Evolutionary conservation across 2,888 invertebrate species (phyloP).

Genomic region (Scaptomyza tumidula): DNA sequence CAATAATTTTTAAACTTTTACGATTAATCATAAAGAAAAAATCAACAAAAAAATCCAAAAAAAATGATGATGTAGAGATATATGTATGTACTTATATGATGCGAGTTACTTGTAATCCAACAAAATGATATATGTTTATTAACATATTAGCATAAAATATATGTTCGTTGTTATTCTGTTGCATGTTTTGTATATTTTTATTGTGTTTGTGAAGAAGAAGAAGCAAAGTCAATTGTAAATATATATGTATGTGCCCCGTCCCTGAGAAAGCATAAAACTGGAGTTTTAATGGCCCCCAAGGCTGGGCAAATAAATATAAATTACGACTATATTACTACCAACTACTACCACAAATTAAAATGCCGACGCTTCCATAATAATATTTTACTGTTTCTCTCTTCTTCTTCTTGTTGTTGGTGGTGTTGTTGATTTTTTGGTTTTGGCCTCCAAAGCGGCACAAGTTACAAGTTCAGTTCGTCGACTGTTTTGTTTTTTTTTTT

Average conservation of each 20-base stretch:
- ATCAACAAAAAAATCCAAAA: slow-evolving; percentile 10
- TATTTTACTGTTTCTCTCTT: slow-evolving; percentile 18
- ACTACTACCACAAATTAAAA: slow-evolving; percentile 67
- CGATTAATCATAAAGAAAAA: slow-evolving; percentile 36
- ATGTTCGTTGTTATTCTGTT: slow-evolving; percentile 22
- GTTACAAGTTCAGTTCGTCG: slow-evolving; percentile 48
- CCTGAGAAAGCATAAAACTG: slow-evolving; percentile 64
- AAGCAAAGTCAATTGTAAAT: slow-evolving; percentile 69
- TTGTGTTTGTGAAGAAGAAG: slow-evolving; percentile 24
- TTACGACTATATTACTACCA: slow-evolving; percentile 62
- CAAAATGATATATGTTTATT: slow-evolving; percentile 5
- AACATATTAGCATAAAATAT: slow-evolving; percentile 4
- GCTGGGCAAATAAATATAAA: slow-evolving; percentile 71
- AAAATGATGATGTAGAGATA: slow-evolving; percentile 2
- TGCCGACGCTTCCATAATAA: slow-evolving; percentile 43
- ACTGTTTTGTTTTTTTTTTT: too few relatives aligned
- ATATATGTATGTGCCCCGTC: slow-evolving; percentile 49
- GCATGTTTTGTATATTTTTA: slow-evolving; percentile 7
- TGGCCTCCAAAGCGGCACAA: slow-evolving; percentile 68
- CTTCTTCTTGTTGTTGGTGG: background rate
- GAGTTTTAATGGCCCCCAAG: slow-evolving; percentile 77
- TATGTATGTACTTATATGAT: slow-evolving; percentile 25
- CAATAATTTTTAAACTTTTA: slow-evolving; percentile 74
- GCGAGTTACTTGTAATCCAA: slow-evolving; percentile 14
- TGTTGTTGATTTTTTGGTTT: slow-evolving; percentile 6